These are phyloP conservation scores for Thera obeliscata DNA, from an alignment of 2,888 invertebrate species.

Conservation along the genomic window DNA sequence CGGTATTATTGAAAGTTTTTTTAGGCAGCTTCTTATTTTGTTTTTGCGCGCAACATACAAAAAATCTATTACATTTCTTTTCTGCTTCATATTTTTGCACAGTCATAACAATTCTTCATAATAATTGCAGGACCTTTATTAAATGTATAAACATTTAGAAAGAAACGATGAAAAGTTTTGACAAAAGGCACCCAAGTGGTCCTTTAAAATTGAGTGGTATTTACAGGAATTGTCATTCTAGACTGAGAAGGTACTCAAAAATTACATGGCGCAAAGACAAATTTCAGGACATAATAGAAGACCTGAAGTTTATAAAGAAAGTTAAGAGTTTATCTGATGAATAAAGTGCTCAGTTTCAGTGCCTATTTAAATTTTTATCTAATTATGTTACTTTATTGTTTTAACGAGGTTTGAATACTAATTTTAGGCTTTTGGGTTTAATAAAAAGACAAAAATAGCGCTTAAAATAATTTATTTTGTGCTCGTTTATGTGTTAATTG, in stretches of 20 bases:
- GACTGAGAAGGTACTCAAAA: constrained; percentile 10
- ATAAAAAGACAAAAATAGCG: background rate
- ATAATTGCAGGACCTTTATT: background rate
- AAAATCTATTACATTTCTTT: background rate
- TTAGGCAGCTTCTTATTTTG: too few species aligned
- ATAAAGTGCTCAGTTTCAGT: constrained; percentile 34
- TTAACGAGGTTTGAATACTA: constrained; percentile 18
- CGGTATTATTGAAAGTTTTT: too few species aligned
- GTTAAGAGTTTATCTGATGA: constrained; percentile 38
- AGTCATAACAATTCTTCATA: background rate
- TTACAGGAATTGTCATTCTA: constrained; percentile 14
- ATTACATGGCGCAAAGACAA: constrained; percentile 24
- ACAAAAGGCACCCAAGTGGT: background rate
- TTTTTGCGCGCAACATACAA: too few species aligned
- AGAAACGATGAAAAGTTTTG: constrained; percentile 6
- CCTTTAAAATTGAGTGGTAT: background rate
- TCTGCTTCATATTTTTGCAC: background rate
- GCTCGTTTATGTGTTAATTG: too few species aligned
- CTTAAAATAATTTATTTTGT: too few species aligned
- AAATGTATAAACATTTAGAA: background rate
- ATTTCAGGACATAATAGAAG: constrained; percentile 34
- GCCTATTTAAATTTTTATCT: constrained; percentile 19
- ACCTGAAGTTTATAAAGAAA: constrained; percentile 35
- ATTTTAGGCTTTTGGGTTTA: constrained; percentile 7
- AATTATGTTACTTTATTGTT: constrained; percentile 21